phyloP scores from a whole-genome alignment of 2,113 vertebrate species.

The Antennarius striatus region DNA sequence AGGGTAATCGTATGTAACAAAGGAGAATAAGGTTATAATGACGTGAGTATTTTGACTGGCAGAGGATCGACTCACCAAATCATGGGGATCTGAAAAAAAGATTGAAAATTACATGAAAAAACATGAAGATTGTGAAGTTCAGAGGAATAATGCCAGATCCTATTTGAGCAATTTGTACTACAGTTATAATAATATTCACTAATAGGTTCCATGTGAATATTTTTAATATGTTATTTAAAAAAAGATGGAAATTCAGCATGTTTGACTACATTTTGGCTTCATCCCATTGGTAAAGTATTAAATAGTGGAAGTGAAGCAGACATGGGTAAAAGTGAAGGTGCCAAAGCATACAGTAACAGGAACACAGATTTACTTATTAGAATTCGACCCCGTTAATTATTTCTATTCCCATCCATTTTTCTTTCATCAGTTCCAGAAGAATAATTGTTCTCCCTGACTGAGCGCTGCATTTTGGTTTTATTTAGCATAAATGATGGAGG shows the following conservation, averaged over 20 bases:
- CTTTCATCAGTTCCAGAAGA: no score
- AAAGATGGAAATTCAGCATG: neutral
- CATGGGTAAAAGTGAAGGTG: neutral
- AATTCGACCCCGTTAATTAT: neutral
- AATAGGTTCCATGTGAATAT: neutral
- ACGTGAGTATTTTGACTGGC: neutral
- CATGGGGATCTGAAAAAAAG: slow-evolving; percentile 71
- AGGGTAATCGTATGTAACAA: neutral
- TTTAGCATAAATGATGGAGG: no score
- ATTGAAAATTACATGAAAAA: neutral
- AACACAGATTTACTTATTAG: neutral
- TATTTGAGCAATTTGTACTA: no score
- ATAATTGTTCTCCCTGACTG: no score
- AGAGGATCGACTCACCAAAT: slow-evolving; percentile 68
- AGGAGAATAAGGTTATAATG: neutral
- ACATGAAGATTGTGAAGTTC: slow-evolving; percentile 6
- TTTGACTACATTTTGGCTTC: neutral
- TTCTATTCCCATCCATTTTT: no score
- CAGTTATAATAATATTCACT: neutral
- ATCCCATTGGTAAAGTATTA: neutral
- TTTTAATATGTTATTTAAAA: neutral
- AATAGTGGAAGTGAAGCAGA: neutral
- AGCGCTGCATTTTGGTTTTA: no score
- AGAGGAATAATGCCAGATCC: neutral
- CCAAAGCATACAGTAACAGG: neutral